phyloP scores from a whole-genome alignment of 2,888 invertebrate species.

The Melinopterus prodromus region DNA sequence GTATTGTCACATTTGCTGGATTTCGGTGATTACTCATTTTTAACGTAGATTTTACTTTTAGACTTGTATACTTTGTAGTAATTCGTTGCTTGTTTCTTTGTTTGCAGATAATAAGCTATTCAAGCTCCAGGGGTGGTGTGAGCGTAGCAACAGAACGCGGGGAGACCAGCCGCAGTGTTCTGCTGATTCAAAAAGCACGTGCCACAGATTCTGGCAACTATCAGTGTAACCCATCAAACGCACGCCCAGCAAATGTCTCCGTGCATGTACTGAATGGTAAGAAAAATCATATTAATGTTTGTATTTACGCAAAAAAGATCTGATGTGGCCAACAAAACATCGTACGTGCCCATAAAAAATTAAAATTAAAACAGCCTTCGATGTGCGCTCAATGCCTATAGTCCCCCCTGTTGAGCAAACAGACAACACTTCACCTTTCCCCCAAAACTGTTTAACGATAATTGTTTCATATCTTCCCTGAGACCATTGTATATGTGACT shows the following conservation, averaged over 20 bases:
- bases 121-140: slow-evolving; percentile 89
- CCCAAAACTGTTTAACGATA: too few species aligned
- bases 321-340: too few species aligned
- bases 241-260: slow-evolving; percentile 88
- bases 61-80: not conserved
- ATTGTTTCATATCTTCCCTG: too few species aligned
- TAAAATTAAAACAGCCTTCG: too few species aligned
- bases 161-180: slow-evolving; percentile 88
- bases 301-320: not conserved
- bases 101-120: slow-evolving; percentile 91
- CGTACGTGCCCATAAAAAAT: too few species aligned
- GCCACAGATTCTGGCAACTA: slow-evolving; percentile 90
- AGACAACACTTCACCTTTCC: too few species aligned
- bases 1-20: too few species aligned
- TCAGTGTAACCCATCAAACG: slow-evolving; percentile 94
- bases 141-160: slow-evolving; percentile 92
- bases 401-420: too few species aligned
- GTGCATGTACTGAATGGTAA: slow-evolving; percentile 95
- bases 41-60: not conserved
- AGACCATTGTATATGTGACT: too few species aligned
- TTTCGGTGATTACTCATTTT: too few species aligned
- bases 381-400: too few species aligned
- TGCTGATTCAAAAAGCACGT: slow-evolving; percentile 87
- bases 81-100: slow-evolving; percentile 39
- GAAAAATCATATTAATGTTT: slow-evolving; percentile 48